Evolutionary conservation across 2,113 vertebrate genomes (phyloP).

Genomic region (Polypterus bichir): DNA sequence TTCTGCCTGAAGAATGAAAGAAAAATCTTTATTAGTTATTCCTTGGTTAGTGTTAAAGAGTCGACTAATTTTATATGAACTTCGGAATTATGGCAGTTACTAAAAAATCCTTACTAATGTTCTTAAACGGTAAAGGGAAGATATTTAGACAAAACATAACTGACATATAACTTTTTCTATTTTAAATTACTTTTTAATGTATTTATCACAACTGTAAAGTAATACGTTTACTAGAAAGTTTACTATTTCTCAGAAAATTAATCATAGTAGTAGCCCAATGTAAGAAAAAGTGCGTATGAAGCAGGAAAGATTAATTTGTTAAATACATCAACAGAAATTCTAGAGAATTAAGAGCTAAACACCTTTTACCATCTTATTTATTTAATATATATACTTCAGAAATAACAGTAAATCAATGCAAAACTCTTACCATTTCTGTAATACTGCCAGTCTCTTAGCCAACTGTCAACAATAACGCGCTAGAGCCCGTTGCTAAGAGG

Average conservation of each 20-base stretch:
- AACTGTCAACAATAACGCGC: background rate
- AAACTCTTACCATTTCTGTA: background rate
- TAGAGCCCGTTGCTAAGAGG: background rate
- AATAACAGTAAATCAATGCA: background rate
- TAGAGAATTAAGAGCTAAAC: background rate
- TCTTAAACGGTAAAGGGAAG: background rate
- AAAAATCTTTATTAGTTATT: conserved; percentile 12
- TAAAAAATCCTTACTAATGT: background rate
- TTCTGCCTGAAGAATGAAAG: conserved; percentile 42
- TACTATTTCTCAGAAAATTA: no score
- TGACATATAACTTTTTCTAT: no score
- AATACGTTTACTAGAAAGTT: no score
- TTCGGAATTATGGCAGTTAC: background rate
- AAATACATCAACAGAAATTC: background rate
- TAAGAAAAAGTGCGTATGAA: no score
- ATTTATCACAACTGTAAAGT: no score
- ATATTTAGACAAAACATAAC: background rate
- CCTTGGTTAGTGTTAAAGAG: background rate
- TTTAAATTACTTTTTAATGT: no score
- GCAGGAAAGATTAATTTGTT: no score
- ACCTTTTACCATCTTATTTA: background rate
- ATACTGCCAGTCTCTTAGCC: background rate
- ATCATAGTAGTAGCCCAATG: no score
- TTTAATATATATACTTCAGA: background rate
- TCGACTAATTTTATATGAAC: background rate